These are phyloP conservation scores for Penaeus indicus DNA, from an alignment of 1,140 invertebrate species.

Conservation along the genomic window DNA sequence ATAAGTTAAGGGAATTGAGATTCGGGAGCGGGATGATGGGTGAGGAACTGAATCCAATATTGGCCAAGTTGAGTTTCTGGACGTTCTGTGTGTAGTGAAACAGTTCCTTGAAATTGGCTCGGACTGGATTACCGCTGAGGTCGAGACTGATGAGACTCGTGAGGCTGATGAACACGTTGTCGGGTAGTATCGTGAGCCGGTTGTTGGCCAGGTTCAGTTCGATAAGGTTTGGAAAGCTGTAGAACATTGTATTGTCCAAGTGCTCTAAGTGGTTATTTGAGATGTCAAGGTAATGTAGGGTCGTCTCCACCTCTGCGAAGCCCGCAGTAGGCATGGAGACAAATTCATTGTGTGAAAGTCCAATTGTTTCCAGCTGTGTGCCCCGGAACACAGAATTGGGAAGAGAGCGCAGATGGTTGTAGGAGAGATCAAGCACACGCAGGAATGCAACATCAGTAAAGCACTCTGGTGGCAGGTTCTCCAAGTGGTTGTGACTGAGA, in stretches of 20 bases:
- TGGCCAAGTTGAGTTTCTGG: constrained; percentile 80
- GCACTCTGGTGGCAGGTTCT: constrained; percentile 83
- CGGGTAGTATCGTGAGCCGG: constrained; percentile 85
- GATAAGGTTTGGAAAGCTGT: constrained; percentile 83
- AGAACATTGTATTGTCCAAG: constrained; percentile 88
- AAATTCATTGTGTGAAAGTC: constrained; percentile 85
- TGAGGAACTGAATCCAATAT: constrained; percentile 80
- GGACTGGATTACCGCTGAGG: constrained; percentile 83
- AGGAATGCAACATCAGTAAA: constrained; percentile 84
- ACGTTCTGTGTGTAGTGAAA: constrained; percentile 88
- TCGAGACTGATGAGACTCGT: constrained; percentile 81
- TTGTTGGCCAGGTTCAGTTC: constrained; percentile 84
- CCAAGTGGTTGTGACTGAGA: constrained; percentile 82
- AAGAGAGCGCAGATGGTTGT: constrained; percentile 82
- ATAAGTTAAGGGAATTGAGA: constrained; percentile 82
- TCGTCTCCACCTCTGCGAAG: constrained; percentile 63
- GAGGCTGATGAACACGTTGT: constrained; percentile 89
- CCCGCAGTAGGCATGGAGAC: constrained; percentile 74
- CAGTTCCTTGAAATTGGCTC: constrained; percentile 90
- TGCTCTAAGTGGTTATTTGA: constrained; percentile 80
- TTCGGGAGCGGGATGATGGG: constrained; percentile 81
- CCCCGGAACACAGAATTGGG: constrained; percentile 84
- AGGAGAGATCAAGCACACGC: constrained; percentile 81
- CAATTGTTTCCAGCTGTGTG: constrained; percentile 83
- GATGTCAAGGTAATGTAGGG: constrained; percentile 68